These are phyloP conservation scores for Morpho achilles DNA, from an alignment of 2,888 invertebrate species.

Conservation along the genomic window DNA sequence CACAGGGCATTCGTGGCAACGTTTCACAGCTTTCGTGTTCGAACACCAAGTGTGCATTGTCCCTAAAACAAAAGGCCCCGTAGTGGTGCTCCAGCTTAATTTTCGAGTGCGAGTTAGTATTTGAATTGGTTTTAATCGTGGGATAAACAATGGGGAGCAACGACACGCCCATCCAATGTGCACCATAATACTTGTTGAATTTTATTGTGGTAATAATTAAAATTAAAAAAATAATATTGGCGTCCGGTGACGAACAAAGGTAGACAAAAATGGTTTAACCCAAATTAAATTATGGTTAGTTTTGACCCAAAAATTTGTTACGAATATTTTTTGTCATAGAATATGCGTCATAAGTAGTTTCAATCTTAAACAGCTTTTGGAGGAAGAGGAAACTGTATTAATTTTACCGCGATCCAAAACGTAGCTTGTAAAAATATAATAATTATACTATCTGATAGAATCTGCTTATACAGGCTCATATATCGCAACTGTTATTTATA, in stretches of 20 bases:
- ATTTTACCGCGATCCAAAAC: too few species aligned
- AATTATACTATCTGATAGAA: too few species aligned
- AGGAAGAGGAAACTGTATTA: too few species aligned
- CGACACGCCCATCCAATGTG: constrained; percentile 68
- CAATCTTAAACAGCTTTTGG: too few species aligned
- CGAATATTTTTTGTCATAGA: too few species aligned
- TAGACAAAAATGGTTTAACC: constrained; percentile 10
- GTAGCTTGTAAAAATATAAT: too few species aligned
- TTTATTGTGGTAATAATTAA: constrained; percentile 27
- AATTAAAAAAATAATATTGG: constrained; percentile 21
- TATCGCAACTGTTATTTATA: too few species aligned
- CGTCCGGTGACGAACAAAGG: constrained; percentile 6
- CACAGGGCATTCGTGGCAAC: constrained; percentile 9
- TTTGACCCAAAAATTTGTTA: too few species aligned
- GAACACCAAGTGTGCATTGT: constrained; percentile 60
- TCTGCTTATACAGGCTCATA: too few species aligned
- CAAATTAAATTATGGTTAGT: too few species aligned
- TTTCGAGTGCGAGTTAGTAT: constrained; percentile 76
- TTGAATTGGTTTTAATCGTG: constrained; percentile 78
- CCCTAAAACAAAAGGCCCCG: constrained; percentile 67
- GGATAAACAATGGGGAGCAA: constrained; percentile 73
- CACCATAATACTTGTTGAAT: constrained; percentile 33
- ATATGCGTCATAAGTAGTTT: too few species aligned
- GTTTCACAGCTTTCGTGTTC: constrained; percentile 42
- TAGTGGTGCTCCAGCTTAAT: constrained; percentile 72